Base-by-base conservation (phyloP, 2,797 vertebrate species). In the Melanotaenia nigrans region DNA sequence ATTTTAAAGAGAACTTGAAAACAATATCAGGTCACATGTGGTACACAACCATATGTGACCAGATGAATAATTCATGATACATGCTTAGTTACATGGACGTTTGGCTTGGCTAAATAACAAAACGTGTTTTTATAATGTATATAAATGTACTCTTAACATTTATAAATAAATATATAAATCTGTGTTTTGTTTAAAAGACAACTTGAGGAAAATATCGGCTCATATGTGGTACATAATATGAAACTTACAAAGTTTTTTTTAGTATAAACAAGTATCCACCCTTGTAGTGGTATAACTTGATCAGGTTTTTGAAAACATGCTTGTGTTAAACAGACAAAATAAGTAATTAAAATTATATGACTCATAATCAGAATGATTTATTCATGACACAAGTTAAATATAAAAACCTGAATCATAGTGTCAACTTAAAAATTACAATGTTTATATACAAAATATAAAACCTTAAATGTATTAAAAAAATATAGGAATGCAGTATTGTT, bases 311-410 rank as follows among this genome's bases (percentile, higher is more conserved):
- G 28, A 20, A 3, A 71, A 53, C 64, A 24, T 42, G 16, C 20
- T 54, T 4, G 56, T 30, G 8, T 68, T 61, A 8, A 78, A 42
- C 3, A 66, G n/a, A 59, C 40, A 55, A 71, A 68, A 61, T 42
- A 53, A 68, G 55, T 32, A 75, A 71, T 33, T 71, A 65, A 12
- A 78, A 70, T 82, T 35, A 78, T 25, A 63, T 13, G 0, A 32
- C 71, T 87, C 45, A 76, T 49, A 60, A 78, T 81, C 66, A 68
- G 61, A 79, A 83, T 67, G 3, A 85, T 91, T 91, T 91, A 91
- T 90, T 92, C 56, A 75, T 72, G 61, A 73, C 68, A 88, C 75
- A 78, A 25, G 47, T 74, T 53, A 78, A 61, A 40, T 80, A 83
- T 68, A 85, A 85, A 81, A 87, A 71, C 60, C 47, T 73, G 45